Conservation (phyloP, 2,113 vertebrate genomes). For the Amblyopsis rosae region DNA sequence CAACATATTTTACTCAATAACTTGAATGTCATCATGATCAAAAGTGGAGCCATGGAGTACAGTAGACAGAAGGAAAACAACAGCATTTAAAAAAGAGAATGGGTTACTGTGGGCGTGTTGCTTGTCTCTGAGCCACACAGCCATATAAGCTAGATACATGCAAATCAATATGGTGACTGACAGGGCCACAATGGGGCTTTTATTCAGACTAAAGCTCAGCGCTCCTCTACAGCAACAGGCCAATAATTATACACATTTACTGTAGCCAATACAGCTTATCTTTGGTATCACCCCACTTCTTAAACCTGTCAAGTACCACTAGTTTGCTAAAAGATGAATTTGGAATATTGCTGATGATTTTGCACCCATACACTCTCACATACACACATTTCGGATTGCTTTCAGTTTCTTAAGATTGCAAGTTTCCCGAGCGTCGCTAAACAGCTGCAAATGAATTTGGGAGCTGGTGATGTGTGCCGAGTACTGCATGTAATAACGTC, state of each 20-base stretch:
- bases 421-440: constrained; percentile 13
- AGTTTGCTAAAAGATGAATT: constrained; percentile 34
- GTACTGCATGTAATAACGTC: constrained; percentile 64
- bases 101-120: constrained; percentile 37
- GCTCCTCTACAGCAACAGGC: constrained; percentile 40
- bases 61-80: constrained; percentile 3
- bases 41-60: constrained; percentile 23
- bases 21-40: constrained; percentile 65
- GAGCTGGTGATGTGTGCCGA: constrained; percentile 58
- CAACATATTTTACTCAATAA: constrained; percentile 53
- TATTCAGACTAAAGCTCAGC: constrained; percentile 33
- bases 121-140: constrained; percentile 42
- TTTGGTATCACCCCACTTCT: constrained; percentile 20
- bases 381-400: constrained; percentile 27
- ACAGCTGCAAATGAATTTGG: constrained; percentile 66
- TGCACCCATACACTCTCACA: constrained; percentile 21
- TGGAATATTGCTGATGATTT: constrained; percentile 35
- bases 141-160: constrained; percentile 55
- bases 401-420: constrained; percentile 39
- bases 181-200: constrained; percentile 52
- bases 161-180: constrained; percentile 56
- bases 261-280: constrained; percentile 32
- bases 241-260: constrained; percentile 54
- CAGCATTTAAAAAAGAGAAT: constrained; percentile 4
- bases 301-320: constrained; percentile 34